phyloP scores from a whole-genome alignment of 1,140 invertebrate genomes.

The Bactericera cockerelli region DNA sequence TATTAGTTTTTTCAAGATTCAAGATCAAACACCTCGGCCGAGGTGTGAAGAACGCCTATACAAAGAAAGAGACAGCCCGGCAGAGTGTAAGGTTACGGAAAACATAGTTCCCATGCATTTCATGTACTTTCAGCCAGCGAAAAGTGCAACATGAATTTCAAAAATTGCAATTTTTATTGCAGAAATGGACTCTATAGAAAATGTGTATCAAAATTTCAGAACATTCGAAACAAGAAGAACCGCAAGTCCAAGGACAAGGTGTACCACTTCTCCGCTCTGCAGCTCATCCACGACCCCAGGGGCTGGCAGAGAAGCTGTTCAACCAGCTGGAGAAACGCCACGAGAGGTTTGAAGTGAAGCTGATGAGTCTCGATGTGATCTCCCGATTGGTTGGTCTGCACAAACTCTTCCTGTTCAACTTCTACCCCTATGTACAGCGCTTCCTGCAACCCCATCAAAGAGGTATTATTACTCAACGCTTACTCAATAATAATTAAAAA shows the following conservation, averaged over 20 bases:
- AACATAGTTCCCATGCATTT: no score
- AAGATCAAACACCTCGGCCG: no score
- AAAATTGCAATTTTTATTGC: no score
- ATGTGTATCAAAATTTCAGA: slow-evolving; percentile 23
- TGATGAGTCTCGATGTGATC: slow-evolving; percentile 87
- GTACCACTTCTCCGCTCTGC: slow-evolving; percentile 88
- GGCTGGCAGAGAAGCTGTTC: slow-evolving; percentile 86
- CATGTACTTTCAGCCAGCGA: no score
- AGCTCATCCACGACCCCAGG: slow-evolving; percentile 93
- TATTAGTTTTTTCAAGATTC: no score
- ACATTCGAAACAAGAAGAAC: slow-evolving; percentile 63
- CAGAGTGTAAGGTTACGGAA: no score
- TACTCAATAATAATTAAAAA: no score
- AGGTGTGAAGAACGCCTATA: no score
- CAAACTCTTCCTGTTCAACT: slow-evolving; percentile 82
- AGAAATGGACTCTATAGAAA: no score
- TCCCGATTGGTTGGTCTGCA: slow-evolving; percentile 92
- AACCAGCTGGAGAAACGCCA: slow-evolving; percentile 71
- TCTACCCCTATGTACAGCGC: slow-evolving; percentile 81
- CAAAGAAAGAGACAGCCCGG: no score
- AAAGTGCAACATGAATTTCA: no score
- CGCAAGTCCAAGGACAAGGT: slow-evolving; percentile 64
- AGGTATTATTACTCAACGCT: no score
- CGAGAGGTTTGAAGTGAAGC: slow-evolving; percentile 90
- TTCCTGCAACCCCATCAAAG: slow-evolving; percentile 88